A percentile compares a stretch with the other conserved stretches of the same genome.
phyloP scores from a whole-genome alignment of 2,113 vertebrate genomes.

The Sinocyclocheilus rhinocerous region DNA sequence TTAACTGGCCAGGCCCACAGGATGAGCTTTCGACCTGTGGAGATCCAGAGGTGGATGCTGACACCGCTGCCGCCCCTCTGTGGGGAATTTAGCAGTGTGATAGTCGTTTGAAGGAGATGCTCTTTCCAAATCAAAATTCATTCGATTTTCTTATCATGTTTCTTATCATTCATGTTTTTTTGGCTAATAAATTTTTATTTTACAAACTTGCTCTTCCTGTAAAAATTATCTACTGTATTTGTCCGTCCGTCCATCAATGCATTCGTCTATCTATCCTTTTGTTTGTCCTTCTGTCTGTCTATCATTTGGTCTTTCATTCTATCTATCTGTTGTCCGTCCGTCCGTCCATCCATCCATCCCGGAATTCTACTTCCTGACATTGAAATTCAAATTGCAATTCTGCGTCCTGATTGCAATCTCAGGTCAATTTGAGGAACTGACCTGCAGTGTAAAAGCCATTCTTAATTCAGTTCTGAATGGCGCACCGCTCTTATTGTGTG shows the following conservation, averaged over 20 bases:
- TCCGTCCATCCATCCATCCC: not conserved
- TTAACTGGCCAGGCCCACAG: not conserved
- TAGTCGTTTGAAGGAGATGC: not conserved
- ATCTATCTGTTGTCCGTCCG: not conserved
- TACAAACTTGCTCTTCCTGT: no score
- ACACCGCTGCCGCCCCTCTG: not conserved
- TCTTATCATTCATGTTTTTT: no score
- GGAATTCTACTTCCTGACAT: not conserved
- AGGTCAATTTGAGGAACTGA: not conserved
- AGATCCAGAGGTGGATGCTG: slow-evolving; percentile 12
- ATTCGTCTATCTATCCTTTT: not conserved
- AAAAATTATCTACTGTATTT: not conserved
- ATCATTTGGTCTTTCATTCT: not conserved
- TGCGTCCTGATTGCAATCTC: not conserved
- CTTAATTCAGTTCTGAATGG: no score
- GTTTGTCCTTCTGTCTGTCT: no score
- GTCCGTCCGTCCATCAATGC: fast-evolving
- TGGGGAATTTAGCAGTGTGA: slow-evolving; percentile 61
- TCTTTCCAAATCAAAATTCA: not conserved
- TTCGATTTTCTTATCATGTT: no score
- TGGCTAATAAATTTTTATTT: no score
- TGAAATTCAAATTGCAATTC: not conserved
- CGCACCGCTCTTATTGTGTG: no score
- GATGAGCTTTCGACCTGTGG: not conserved
- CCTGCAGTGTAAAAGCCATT: not conserved